Conservation (phyloP, 1,140 invertebrate genomes). For the Nautilus pompilius region DNA sequence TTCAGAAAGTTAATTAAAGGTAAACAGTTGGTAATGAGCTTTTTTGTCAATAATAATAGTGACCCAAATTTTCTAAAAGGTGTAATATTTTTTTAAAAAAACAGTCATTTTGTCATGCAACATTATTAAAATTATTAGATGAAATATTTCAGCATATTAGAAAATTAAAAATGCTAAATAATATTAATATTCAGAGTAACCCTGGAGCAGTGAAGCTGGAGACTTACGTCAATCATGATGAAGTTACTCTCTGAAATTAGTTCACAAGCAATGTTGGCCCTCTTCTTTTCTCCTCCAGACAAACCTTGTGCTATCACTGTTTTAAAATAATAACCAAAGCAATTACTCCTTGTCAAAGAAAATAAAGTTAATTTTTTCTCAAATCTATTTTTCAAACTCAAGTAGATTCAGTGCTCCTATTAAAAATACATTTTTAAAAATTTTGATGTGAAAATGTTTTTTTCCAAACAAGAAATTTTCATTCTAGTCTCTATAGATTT, state of each 20-base stretch:
- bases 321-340: constrained; percentile 32
- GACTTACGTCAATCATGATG: constrained; percentile 80
- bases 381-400: background rate
- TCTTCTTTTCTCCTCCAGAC: constrained; percentile 83
- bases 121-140: too few species aligned
- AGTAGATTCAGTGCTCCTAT: too few species aligned
- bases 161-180: too few species aligned
- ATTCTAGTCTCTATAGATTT: background rate
- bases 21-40: too few species aligned
- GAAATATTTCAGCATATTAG: too few species aligned
- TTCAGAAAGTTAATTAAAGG: too few species aligned
- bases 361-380: background rate
- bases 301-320: constrained; percentile 75
- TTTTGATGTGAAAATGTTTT: background rate
- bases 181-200: too few species aligned
- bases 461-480: background rate
- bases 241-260: constrained; percentile 80
- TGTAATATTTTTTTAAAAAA: too few species aligned
- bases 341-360: background rate
- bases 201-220: too few species aligned
- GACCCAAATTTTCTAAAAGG: too few species aligned
- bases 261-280: constrained; percentile 83
- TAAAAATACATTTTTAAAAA: background rate
- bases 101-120: too few species aligned
- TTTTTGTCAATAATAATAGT: too few species aligned